These are phyloP conservation scores for Tetragonula clypearis DNA, from an alignment of 1,140 invertebrate genomes.

Conservation along the genomic window DNA sequence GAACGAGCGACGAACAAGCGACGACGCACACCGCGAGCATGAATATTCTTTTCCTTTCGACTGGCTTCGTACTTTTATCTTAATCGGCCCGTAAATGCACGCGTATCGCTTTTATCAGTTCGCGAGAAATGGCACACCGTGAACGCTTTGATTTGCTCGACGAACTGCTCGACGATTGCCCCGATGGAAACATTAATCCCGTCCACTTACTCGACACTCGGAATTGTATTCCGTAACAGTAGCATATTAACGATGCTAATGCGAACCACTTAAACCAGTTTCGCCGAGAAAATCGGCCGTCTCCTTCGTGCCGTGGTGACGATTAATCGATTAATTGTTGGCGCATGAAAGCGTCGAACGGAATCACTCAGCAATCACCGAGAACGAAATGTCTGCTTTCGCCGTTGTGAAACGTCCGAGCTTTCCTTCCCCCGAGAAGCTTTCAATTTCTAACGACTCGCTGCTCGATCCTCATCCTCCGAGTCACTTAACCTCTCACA, in stretches of 20 bases:
- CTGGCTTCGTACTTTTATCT: conserved; percentile 34
- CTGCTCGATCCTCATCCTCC: background rate
- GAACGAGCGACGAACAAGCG: background rate
- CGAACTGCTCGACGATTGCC: background rate
- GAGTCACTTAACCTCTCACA: conserved; percentile 22
- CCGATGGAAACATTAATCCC: conserved; percentile 42
- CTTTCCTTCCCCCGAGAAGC: conserved; percentile 10
- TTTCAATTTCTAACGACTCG: background rate
- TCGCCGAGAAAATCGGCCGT: conserved; percentile 12
- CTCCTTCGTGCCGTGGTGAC: background rate
- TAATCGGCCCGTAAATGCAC: conserved; percentile 26
- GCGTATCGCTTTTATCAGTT: conserved; percentile 43
- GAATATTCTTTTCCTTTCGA: conserved; percentile 12
- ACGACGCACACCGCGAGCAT: background rate
- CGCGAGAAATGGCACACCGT: conserved; percentile 31
- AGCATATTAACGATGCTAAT: conserved; percentile 41
- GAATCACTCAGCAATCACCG: background rate
- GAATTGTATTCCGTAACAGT: conserved; percentile 45
- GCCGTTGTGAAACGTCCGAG: background rate
- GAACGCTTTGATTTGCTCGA: conserved; percentile 28
- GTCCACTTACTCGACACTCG: background rate
- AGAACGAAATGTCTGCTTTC: conserved; percentile 30
- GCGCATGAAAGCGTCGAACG: background rate
- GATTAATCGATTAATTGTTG: conserved; percentile 41
- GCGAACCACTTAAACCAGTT: conserved; percentile 43